Evolutionary conservation across 2,888 invertebrate genomes (phyloP), one percentile per base, ranked within the genome.

Genomic region (Cantharis nigra): DNA sequence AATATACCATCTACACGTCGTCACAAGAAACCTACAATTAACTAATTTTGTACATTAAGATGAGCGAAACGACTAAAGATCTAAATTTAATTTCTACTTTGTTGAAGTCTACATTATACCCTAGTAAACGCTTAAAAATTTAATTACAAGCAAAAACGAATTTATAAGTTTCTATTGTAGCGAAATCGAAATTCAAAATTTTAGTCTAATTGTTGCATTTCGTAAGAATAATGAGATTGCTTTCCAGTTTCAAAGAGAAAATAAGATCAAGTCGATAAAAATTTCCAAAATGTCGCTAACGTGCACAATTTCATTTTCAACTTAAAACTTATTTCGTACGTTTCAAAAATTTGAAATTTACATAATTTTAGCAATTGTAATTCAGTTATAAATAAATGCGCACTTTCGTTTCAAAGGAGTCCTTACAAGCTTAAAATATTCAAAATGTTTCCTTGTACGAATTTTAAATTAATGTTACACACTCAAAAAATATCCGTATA

Each of bases 1-100:
- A 77, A 77, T 73, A 73, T 73, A 67, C 64, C 62, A 76, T 76
- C 72, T 70, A 76, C 72, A 76, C 73, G 76, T 76, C 76, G 76
- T 63, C 70, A 23, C 71, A 71, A 64, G 67, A 75, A 70, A 75
- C 75, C 75, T 70, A 18, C 71, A 75, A 75, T 75, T 71, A 75
- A 63, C 75, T 70, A 75, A 71, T 71, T 71, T 65, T 13, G 18
- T 70, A 64, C 64, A 62, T 30, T 28, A 33, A 14, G 62, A 69
- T 49, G 69, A 74, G 9, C 69, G 63, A 69, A 70, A 70, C 30
- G 33, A 33, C n/a, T 18, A 33, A 70, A 33, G 18, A 28, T 18
- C 33, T 16, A 70, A 30, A 33, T 49, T 49, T 49, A 49, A 49
- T 33, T 70, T 70, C 33, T 18, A 18, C 70, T 18, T 70, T 49